Evolutionary conservation across 2,797 vertebrate genomes (phyloP), one percentile per base, ranked within the genome.

Genomic region (Antrozous pallidus): DNA sequence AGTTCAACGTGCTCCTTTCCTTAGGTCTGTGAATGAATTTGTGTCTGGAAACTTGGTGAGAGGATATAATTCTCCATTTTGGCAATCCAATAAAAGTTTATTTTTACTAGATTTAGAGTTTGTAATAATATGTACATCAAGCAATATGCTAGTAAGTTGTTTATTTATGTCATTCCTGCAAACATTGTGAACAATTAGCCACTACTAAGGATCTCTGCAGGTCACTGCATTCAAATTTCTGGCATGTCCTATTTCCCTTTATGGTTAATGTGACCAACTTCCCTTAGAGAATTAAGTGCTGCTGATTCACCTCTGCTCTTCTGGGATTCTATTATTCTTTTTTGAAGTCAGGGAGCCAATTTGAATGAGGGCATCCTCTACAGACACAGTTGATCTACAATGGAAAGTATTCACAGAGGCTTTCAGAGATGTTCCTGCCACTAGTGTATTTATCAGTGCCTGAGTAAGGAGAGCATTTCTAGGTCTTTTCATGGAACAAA

Each of bases 171-270:
- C 9, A 28, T 65, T 90, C 38, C 47, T 75, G 54, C 47, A 42
- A 49, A 94, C 47, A n/a, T 9, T 58, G 13, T 86, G 84, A 90
- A 70, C 85, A 84, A 58, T 90, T 90, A 86, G 28, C 63, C 51
- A 83, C 38, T 26, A 56, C n/a, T 70, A 58, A 87, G 58, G 45
- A 87, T 83, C 58, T 90, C 81, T 65, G 31, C 22, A 38, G 63
- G 58, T 83, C 80, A 87, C 8, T 79, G 49, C 16, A 17, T 87
- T 87, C 71, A 89, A 74, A 96, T 87, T 87, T 74, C 75, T 86
- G 20, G 4, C 9, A 47, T 3, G 5, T 40, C 28, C 26, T 86
- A 22, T 67, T 85, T 79, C 38, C 33, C 14, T 75, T 82, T 70
- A 89, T 63, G 42, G 70, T 28, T 89, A 54, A 51, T 78, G 47